Evolutionary conservation across 92 coral and sea anemone genomes (phyloP), one percentile per base, ranked within the genome.

Genomic region (Pocillopora grandis): DNA sequence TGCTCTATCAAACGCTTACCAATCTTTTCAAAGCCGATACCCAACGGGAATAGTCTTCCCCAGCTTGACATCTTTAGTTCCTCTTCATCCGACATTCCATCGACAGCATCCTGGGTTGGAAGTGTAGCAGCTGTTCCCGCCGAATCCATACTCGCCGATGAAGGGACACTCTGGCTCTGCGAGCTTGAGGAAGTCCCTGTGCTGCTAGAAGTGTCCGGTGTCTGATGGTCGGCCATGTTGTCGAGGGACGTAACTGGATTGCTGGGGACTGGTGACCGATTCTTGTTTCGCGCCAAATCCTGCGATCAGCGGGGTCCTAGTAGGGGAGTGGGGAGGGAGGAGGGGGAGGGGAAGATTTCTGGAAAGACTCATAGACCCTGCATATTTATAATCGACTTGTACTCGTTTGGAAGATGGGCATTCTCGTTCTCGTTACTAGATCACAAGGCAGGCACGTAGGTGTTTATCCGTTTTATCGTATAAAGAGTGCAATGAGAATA

Each of bases 41-140:
- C 93, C 36, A 91, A 52, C 21, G 98, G 98, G 72, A 85, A 91
- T 67, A 94, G 70, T 52, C 91, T 85, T 16, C 98, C 98, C 98
- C 98, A 94, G 57, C 81, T 55, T 0, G 63, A 37, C 31, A 67
- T 71, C 35, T 35, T 75, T 10, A 52, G 76, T 19, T 75, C 80
- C 18, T 93, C 98, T 1, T 86, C 91, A 33, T 92, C 95, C 18
- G 86, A 83, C 76, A 89, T 69, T 16, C 98, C 98, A 64, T 94
- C 98, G 9, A 89, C 92, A 13, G 86, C 77, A 72, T 94, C 98
- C 75, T 94, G 98, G 10, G 93, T 91, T 0, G 97, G 92, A 9
- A 89, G 84, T 0, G 94, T 91, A 48, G 90, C 80, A 48, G 84
- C 90, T 31, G 94, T 88, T 9, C 85, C 66, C 9, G 82, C 85